Evolutionary conservation across 2,888 invertebrate genomes (phyloP), one percentile per base, ranked within the genome.

Genomic region (Drosophila paramelanica): DNA sequence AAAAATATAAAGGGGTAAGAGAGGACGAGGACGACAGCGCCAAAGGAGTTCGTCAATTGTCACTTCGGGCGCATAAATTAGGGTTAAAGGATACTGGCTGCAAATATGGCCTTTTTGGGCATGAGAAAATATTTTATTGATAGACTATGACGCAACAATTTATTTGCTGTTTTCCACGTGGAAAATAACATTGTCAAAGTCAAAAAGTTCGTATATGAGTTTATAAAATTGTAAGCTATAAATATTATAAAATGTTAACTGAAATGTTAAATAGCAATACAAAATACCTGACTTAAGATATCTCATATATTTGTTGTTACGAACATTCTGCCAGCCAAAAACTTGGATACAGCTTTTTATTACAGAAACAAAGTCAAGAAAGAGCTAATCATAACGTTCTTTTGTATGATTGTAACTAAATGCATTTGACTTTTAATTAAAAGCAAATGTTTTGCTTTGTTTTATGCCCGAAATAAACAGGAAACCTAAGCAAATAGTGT

Each of bases 51-150:
- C 90, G 89, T 89, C 88, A 89, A 84, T 82, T 90, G 88, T 90
- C 88, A 89, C 77, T 73, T 79, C 72, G 56, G 68, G 83, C 80
- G 81, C 89, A 88, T 90, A 90, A 88, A 83, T 88, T 90, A 86
- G 88, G 80, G 88, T 89, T 81, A 88, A 89, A 68, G 77, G 81
- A 74, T 75, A 65, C 53, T 50, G 61, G 43, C 55, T 47, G 47
- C 42, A 45, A 60, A 45, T 49, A 53, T 43, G 41, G 53, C 17
- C 23, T 43, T 36, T 14, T 33, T 20, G 51, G 55, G 52, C 76
- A 61, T 89, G 88, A 88, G 83, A 89, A 87, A 77, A 81, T 41
- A 38, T 87, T 88, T 89, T 88, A 82, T 85, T 82, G 80, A 82
- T 82, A 47, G 43, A 8, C 59, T 81, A 66, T 87, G 84, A 75